phyloP scores from a whole-genome alignment of 1,140 invertebrate genomes.

The Drosophila oshimai region DNA sequence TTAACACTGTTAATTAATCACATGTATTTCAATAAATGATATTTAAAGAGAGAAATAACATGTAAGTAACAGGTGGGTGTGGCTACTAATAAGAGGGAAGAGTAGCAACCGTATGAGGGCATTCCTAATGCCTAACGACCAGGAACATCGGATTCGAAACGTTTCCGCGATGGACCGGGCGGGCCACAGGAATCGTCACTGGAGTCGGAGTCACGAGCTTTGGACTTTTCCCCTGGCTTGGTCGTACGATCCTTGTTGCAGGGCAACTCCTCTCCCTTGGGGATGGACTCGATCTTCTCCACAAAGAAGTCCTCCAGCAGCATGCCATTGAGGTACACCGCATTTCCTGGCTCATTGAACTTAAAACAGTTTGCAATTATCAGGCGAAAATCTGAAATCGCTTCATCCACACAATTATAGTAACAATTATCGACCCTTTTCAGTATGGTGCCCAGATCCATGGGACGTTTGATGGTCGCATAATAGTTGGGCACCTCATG shows the following conservation, averaged over 20 bases:
- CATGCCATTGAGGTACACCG: slow-evolving; percentile 28
- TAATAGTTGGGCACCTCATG: slow-evolving; percentile 40
- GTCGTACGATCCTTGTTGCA: slow-evolving; percentile 40
- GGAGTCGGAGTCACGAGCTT: background rate
- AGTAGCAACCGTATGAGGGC: no score
- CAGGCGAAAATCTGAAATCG: slow-evolving; percentile 23
- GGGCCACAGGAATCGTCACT: background rate
- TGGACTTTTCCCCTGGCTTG: background rate
- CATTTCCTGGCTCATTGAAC: slow-evolving; percentile 16
- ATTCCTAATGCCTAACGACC: no score
- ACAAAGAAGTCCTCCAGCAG: slow-evolving; percentile 47
- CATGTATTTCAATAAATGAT: no score
- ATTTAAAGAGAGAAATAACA: no score
- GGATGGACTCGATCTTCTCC: slow-evolving; percentile 21
- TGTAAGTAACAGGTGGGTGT: no score
- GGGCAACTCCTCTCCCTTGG: slow-evolving; percentile 19
- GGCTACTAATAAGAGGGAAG: no score
- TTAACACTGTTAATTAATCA: no score
- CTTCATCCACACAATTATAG: slow-evolving; percentile 26
- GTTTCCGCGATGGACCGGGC: background rate
- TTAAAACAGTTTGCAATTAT: slow-evolving; percentile 34
- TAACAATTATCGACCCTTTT: slow-evolving; percentile 43
- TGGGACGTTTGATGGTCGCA: slow-evolving; percentile 11
- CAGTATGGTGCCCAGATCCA: slow-evolving; percentile 51
- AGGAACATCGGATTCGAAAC: no score